A percentile compares a stretch with the other conserved stretches of the same genome.
Evolutionary conservation across 2,113 vertebrate genomes (phyloP).

Genomic region (Dicerorhinus sumatrensis): DNA sequence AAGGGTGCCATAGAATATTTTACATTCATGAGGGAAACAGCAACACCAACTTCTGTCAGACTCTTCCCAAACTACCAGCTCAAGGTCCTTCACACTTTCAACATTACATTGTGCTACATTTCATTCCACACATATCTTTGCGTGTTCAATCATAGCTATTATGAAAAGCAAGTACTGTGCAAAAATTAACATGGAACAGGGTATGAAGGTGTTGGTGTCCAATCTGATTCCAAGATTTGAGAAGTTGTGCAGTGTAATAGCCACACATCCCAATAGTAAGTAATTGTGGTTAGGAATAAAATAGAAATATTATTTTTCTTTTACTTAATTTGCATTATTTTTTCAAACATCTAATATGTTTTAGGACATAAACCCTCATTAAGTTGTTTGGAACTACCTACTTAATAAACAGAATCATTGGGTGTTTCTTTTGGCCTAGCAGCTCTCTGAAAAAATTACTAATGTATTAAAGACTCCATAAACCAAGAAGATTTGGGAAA

Average conservation of each 20-base stretch:
- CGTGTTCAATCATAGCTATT: neutral
- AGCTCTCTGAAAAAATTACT: neutral
- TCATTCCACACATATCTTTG: neutral
- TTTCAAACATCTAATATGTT: neutral
- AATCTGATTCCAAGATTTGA: neutral
- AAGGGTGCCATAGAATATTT: neutral
- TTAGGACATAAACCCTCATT: neutral
- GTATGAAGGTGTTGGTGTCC: neutral
- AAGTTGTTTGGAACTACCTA: neutral
- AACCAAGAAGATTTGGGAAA: neutral
- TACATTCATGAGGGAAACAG: neutral
- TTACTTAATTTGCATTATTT: neutral
- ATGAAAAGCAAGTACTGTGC: neutral
- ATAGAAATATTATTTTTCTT: neutral
- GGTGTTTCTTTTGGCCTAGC: neutral
- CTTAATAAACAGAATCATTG: neutral
- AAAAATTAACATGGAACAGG: neutral
- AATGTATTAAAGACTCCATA: neutral
- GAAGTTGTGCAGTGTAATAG: neutral
- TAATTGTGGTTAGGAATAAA: neutral
- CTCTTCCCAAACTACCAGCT: neutral
- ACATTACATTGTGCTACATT: neutral
- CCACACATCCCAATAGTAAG: neutral
- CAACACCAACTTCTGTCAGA: neutral
- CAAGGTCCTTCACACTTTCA: neutral